Percentiles rank a stretch among this genome's conserved stretches.
These are phyloP conservation scores for Proteles cristata DNA, from an alignment of 2,113 vertebrate species.

Conservation along the genomic window DNA sequence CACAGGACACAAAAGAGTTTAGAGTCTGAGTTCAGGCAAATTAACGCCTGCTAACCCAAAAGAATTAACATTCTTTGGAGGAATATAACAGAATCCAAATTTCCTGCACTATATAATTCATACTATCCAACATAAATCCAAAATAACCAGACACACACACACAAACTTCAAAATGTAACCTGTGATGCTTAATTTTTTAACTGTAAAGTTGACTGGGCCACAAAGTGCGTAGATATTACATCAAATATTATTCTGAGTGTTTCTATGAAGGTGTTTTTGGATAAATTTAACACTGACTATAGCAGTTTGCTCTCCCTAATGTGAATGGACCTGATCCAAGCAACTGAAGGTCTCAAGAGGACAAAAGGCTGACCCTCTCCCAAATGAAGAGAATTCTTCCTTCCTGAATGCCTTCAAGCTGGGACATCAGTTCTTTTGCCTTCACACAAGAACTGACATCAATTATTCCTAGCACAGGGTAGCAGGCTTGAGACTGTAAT, in stretches of 20 bases:
- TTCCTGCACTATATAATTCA: background rate
- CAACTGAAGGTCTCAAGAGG: background rate
- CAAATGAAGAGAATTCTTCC: background rate
- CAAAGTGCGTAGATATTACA: background rate
- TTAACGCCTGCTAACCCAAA: constrained; percentile 11
- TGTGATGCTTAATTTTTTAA: background rate
- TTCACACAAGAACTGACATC: too few species aligned
- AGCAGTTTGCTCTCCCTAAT: background rate
- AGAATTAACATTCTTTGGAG: background rate
- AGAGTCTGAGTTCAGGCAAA: background rate
- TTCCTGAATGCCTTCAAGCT: background rate
- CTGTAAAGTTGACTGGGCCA: background rate
- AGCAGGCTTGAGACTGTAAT: background rate
- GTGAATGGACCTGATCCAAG: background rate
- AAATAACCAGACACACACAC: background rate
- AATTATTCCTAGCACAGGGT: too few species aligned
- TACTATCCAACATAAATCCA: background rate
- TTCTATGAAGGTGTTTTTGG: background rate
- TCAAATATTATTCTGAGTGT: background rate
- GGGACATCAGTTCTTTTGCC: background rate
- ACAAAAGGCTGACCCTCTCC: background rate
- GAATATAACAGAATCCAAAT: background rate
- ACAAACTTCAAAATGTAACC: background rate
- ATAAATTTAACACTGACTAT: background rate
- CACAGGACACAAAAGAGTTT: background rate